A percentile compares a stretch with the other conserved stretches of the same genome.
Conservation (phyloP, 2,888 invertebrate species). For the Drosophila nr. fundita region DNA sequence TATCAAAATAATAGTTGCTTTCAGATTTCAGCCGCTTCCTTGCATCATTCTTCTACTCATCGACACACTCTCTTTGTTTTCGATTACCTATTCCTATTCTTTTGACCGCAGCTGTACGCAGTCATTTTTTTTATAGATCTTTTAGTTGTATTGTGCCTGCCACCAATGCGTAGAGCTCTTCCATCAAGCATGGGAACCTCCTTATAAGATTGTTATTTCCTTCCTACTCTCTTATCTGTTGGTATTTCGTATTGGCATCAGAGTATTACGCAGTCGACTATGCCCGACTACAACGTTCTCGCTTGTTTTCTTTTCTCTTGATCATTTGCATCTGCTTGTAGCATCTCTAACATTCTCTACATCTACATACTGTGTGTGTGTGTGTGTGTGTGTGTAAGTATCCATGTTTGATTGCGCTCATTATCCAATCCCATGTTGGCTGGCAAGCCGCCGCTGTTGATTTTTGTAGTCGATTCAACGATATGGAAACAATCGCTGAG, state of each 20-base stretch:
- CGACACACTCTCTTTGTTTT: neutral
- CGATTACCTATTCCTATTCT: neutral
- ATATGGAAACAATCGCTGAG: constrained; percentile 73
- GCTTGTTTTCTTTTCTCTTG: neutral
- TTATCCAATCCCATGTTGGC: constrained; percentile 39
- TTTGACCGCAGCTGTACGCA: neutral
- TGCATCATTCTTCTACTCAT: neutral
- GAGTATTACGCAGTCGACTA: neutral
- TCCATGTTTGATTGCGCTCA: constrained; percentile 26
- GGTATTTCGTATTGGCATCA: neutral
- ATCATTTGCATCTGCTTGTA: neutral
- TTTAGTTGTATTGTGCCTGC: neutral
- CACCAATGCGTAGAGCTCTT: neutral
- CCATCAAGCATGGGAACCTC: too few species aligned
- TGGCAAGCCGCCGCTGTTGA: constrained; percentile 45
- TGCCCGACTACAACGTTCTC: neutral
- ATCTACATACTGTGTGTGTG: neutral
- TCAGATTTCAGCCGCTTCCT: neutral
- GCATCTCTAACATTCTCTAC: neutral
- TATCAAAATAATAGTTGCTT: neutral
- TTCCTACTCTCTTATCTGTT: neutral
- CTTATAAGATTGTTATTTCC: neutral
- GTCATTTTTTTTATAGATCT: neutral
- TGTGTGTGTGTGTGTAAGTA: neutral
- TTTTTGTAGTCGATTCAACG: constrained; percentile 63